A percentile compares a stretch with the other conserved stretches of the same genome.
phyloP scores from a whole-genome alignment of 2,797 vertebrate genomes.

The Syncerus caffer region DNA sequence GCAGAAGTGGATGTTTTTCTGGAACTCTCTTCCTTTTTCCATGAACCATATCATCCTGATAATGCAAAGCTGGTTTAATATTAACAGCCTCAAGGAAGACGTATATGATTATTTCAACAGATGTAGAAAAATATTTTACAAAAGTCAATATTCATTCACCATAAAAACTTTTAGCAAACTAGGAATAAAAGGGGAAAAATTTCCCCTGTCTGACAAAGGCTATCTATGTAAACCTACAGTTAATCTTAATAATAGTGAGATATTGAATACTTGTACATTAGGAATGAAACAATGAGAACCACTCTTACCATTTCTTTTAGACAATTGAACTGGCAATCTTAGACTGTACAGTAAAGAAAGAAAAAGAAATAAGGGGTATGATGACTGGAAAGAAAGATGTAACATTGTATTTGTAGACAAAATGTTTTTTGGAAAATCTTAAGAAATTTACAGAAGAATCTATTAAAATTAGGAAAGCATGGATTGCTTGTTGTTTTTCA shows the following conservation, averaged over 20 bases:
- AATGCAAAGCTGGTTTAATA: background rate
- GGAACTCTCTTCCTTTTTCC: no score
- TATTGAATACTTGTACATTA: background rate
- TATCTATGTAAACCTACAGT: background rate
- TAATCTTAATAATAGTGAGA: background rate
- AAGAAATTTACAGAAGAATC: background rate
- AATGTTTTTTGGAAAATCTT: background rate
- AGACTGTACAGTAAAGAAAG: background rate
- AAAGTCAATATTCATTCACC: background rate
- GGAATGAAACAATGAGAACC: background rate
- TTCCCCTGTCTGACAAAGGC: background rate
- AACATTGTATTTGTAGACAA: background rate
- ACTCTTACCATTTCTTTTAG: background rate
- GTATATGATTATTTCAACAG: background rate
- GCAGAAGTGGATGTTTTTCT: no score
- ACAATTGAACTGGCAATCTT: background rate
- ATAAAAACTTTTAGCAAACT: background rate
- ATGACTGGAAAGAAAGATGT: background rate
- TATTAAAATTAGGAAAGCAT: background rate
- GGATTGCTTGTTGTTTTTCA: background rate
- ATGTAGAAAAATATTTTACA: background rate
- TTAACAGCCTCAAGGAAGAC: background rate
- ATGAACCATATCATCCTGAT: background rate
- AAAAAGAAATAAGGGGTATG: background rate
- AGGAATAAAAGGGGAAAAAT: background rate